Conservation (phyloP, 2,888 invertebrate species). For the Muscina levida region DNA sequence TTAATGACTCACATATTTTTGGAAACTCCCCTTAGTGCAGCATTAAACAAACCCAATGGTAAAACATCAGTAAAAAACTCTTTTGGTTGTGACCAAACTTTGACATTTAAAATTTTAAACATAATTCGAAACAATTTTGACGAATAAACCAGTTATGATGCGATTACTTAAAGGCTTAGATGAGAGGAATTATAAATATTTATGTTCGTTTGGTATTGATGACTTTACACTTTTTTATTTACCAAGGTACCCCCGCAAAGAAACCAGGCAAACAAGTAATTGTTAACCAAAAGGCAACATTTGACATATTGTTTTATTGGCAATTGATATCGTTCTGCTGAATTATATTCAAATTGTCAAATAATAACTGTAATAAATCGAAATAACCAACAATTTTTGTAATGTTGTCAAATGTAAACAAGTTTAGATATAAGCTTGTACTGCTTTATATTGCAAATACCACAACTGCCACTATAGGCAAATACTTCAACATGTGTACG, state of each 20-base stretch:
- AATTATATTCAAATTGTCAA: constrained; percentile 7
- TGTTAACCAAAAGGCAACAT: no score
- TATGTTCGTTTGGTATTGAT: constrained; percentile 10
- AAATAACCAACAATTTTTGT: constrained; percentile 15
- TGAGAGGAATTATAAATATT: not conserved
- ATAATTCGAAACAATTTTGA: no score
- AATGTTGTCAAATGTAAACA: constrained; percentile 32
- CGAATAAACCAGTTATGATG: constrained; percentile 21
- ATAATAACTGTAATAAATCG: constrained; percentile 18
- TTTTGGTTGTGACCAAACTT: constrained; percentile 1
- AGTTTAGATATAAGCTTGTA: constrained; percentile 8
- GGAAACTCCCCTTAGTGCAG: not conserved
- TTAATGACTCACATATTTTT: constrained; percentile 15
- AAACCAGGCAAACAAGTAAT: no score
- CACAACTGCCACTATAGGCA: no score
- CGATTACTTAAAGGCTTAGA: not conserved
- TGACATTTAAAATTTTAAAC: not conserved
- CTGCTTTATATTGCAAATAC: constrained; percentile 35
- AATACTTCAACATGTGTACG: not conserved
- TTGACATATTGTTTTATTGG: no score
- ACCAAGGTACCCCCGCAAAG: no score
- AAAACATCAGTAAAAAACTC: no score
- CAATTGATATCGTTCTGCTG: constrained; percentile 1
- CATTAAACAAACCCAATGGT: not conserved
- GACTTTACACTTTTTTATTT: constrained; percentile 56